Base-by-base conservation (phyloP, 2,888 invertebrate species). In the Drosophila anceps region DNA sequence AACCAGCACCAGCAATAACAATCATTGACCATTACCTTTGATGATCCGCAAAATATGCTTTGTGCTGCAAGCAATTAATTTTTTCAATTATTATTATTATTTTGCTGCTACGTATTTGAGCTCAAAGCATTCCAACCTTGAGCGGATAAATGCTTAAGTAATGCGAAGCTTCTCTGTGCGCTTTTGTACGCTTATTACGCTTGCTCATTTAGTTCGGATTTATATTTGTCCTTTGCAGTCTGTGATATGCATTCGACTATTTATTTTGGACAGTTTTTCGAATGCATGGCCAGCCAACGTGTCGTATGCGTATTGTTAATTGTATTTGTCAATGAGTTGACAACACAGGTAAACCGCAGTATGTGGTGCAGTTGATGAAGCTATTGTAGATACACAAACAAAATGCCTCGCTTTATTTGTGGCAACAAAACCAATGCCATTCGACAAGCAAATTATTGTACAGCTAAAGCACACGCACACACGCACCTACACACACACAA, bases 361-460 rank as follows among this genome's bases (percentile, higher is more conserved):
- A 31, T 46, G 48, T 51, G 39, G 15, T 68, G 70, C 65, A 50
- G 37, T 53, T 60, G 61, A 54, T 59, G 35, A 55, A 67, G 53
- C 63, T 51, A 53, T 58, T 77, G 51, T 37, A 65, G 65, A 61
- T 65, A 55, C 55, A 44, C 75, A 58, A 64, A 70, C 70, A 44
- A 61, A 70, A 66, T 57, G 46, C 31, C 18, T 63, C 31, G 73
- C 39, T 53, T 55, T 70, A 67, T 74, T 73, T 71, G 64, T 62
- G 66, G 51, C 54, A 54, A 39, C 74, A 72, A 59, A 75, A 75
- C 70, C 72, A 76, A 75, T 78, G 66, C 82, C 53, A 68, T 74
- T 64, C 73, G 55, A 70, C 86, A 85, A 80, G 78, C 86, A 82
- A 82, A 86, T 86, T 86, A 84, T 82, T 76, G 79, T 76, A 61